A percentile compares a stretch with the other conserved stretches of the same genome.
phyloP scores from a whole-genome alignment of 2,888 invertebrate species.

The Chesias legatella region DNA sequence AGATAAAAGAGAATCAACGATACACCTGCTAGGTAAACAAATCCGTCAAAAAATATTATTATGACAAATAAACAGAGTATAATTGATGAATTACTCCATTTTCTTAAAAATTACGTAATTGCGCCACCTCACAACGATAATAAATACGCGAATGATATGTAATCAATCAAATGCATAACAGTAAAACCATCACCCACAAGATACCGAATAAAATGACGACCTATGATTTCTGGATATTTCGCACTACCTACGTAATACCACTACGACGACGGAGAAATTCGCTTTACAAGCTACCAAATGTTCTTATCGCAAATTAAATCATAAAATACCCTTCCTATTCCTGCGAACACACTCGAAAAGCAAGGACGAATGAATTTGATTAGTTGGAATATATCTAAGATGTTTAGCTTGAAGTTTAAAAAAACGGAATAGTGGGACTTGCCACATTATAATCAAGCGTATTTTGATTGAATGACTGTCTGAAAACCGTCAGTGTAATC shows the following conservation, averaged over 20 bases:
- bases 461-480: constrained; percentile 4
- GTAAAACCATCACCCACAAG: too few relatives aligned
- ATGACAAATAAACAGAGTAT: too few relatives aligned
- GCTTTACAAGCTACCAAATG: constrained; percentile 14
- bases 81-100: too few relatives aligned
- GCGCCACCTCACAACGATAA: too few relatives aligned
- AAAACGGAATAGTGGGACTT: neutral
- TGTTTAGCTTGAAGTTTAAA: neutral
- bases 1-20: too few relatives aligned
- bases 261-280: constrained; percentile 24
- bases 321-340: constrained; percentile 22
- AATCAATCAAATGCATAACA: too few relatives aligned
- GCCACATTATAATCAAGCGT: neutral
- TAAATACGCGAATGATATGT: too few relatives aligned
- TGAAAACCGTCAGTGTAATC: constrained; percentile 43
- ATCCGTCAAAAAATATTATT: too few relatives aligned
- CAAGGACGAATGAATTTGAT: constrained; percentile 4
- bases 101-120: too few relatives aligned
- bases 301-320: constrained; percentile 35
- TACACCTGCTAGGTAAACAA: too few relatives aligned
- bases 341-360: constrained; percentile 16
- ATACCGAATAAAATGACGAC: constrained; percentile 1
- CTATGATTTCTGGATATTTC: constrained; percentile 8
- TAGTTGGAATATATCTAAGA: constrained; percentile 1
- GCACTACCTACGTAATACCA: constrained; percentile 21